These are phyloP conservation scores for Rhodophaea formosa DNA, from an alignment of 2,888 invertebrate species.

Conservation along the genomic window DNA sequence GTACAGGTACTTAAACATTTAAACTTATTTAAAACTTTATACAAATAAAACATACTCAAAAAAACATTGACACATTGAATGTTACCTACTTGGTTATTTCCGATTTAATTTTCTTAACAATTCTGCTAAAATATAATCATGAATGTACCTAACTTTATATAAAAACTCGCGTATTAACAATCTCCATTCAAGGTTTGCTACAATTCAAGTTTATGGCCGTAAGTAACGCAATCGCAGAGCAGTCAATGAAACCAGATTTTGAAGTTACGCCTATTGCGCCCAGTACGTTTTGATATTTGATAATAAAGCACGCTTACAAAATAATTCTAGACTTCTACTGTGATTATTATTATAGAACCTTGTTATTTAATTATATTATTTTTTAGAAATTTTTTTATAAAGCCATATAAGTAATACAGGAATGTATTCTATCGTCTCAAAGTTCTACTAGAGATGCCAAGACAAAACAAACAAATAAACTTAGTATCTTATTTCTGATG, in stretches of 20 bases:
- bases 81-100: not conserved
- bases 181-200: conserved; percentile 34
- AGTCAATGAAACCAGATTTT: conserved; percentile 44
- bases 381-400: no score
- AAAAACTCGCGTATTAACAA: conserved; percentile 19
- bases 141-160: conserved; percentile 17
- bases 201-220: conserved; percentile 47
- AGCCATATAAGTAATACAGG: no score
- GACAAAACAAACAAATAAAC: no score
- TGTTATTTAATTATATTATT: no score
- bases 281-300: conserved; percentile 25
- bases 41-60: not conserved
- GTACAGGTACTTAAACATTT: no score
- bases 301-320: not conserved
- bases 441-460: no score
- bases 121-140: not conserved
- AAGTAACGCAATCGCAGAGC: conserved; percentile 27
- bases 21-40: no score
- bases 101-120: not conserved
- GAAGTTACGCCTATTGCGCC: conserved; percentile 21
- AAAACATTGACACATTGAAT: not conserved
- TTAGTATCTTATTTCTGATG: not conserved
- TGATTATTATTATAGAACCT: no score
- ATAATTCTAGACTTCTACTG: no score
- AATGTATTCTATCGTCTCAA: no score